Conservation (phyloP, 1,140 invertebrate genomes). For the Acromyrmex heyeri region DNA sequence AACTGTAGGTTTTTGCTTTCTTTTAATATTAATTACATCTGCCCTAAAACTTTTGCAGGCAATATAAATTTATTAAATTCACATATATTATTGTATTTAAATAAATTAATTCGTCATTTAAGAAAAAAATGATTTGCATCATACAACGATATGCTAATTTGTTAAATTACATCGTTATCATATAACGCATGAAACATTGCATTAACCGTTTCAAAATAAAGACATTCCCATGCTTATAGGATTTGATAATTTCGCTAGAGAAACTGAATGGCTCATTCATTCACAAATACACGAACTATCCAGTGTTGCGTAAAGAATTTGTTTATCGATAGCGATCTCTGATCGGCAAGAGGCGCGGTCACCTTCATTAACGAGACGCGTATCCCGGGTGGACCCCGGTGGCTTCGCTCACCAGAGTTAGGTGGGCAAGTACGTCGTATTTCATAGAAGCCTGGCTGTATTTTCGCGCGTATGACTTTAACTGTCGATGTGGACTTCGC, state of each 20-base stretch:
- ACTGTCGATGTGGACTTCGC: constrained; percentile 82
- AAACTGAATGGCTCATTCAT: not conserved
- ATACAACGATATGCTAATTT: not conserved
- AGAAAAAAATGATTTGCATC: not conserved
- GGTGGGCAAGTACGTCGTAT: constrained; percentile 77
- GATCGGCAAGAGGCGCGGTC: constrained; percentile 52
- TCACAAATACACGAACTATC: constrained; percentile 4
- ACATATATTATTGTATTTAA: not conserved
- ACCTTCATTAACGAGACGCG: constrained; percentile 77
- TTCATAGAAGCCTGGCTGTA: constrained; percentile 81
- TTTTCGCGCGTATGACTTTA: constrained; percentile 85
- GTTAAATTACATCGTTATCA: not conserved
- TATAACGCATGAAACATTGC: not conserved
- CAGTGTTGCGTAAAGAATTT: constrained; percentile 31
- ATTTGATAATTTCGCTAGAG: constrained; percentile 11
- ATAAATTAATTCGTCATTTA: not conserved
- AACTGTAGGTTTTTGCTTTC: not conserved
- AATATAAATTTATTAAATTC: not conserved
- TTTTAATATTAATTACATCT: not conserved
- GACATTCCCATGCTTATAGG: not conserved
- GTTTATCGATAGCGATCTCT: constrained; percentile 58
- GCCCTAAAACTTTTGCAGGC: not conserved
- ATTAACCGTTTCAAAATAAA: not conserved
- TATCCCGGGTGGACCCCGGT: constrained; percentile 67
- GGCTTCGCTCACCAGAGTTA: constrained; percentile 48